These are phyloP conservation scores for Antedon mediterranea DNA, from an alignment of 53 echinoderm and acorn worm genomes.

Conservation along the genomic window DNA sequence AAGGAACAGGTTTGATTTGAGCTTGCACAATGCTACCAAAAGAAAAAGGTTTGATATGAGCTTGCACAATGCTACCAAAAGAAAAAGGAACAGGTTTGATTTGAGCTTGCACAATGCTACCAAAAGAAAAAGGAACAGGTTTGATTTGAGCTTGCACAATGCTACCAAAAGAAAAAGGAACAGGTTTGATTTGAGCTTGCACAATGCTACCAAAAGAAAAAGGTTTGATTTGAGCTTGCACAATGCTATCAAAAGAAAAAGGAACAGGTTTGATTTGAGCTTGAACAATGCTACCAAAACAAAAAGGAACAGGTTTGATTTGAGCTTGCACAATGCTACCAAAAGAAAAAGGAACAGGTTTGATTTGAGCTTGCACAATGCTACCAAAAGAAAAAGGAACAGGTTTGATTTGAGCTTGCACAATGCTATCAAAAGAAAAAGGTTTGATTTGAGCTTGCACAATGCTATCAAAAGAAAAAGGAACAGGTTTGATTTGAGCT, in stretches of 20 bases:
- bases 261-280: constrained; percentile 42
- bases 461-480: constrained; percentile 31
- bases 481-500: no score
- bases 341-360: no score
- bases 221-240: no score
- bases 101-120: constrained; percentile 18
- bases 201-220: constrained; percentile 27
- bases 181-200: constrained; percentile 33
- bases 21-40: constrained; percentile 19
- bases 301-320: no score
- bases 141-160: constrained; percentile 4
- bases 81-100: no score
- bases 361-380: constrained; percentile 22
- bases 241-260: constrained; percentile 27
- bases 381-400: no score
- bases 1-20: constrained; percentile 52
- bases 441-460: constrained; percentile 30
- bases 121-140: no score
- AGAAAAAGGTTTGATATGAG: no score
- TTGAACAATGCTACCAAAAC: constrained; percentile 22
- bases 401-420: no score
- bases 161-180: no score
- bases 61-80: constrained; percentile 21
- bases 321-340: constrained; percentile 20
- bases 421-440: constrained; percentile 27